phyloP scores from a whole-genome alignment of 2,113 vertebrate species.

The Panthera tigris region DNA sequence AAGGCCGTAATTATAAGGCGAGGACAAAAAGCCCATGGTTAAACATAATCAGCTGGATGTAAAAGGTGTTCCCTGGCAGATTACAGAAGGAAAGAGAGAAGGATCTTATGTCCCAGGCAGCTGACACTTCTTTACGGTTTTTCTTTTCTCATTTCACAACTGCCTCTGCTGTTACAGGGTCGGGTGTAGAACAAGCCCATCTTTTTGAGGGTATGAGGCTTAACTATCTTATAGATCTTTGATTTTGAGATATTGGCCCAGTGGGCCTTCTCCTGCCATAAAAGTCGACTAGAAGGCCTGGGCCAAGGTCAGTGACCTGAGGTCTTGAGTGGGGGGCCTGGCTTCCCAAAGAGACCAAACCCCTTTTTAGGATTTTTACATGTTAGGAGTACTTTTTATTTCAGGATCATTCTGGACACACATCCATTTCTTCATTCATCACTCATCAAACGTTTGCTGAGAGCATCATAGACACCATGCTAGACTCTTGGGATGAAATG shows the following conservation, averaged over 20 bases:
- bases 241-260: not conserved
- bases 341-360: not conserved
- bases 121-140: not conserved
- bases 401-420: not conserved
- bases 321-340: no score
- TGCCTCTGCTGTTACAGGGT: not conserved
- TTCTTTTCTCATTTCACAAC: not conserved
- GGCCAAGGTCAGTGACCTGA: no score
- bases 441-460: not conserved
- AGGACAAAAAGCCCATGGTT: constrained; percentile 73
- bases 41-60: constrained; percentile 61
- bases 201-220: not conserved
- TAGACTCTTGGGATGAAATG: not conserved
- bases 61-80: constrained; percentile 53
- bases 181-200: rapidly evolving
- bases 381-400: not conserved
- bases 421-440: not conserved
- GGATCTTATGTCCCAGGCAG: not conserved
- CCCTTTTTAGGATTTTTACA: not conserved
- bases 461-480: not conserved
- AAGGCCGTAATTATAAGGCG: constrained; percentile 75
- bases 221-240: not conserved
- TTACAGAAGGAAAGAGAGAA: not conserved
- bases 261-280: not conserved
- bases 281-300: not conserved